These are phyloP conservation scores for Todiramphus chloris DNA, from an alignment of 2,113 vertebrate species.

Conservation along the genomic window DNA sequence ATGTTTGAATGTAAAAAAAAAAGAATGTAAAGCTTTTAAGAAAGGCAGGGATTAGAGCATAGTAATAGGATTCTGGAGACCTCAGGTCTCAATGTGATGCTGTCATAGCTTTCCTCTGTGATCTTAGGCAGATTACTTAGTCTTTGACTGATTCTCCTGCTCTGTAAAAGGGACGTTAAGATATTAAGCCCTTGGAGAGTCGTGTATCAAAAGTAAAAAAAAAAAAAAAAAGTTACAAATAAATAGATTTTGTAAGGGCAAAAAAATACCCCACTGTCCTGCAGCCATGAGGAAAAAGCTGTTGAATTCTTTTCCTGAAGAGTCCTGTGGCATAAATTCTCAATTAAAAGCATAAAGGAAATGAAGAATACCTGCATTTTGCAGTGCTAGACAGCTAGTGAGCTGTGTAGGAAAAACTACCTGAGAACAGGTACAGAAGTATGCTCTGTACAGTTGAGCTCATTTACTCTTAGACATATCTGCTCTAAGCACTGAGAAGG, in stretches of 20 bases:
- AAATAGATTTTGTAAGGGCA: not conserved
- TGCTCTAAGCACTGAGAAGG: not conserved
- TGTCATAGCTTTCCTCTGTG: constrained; percentile 19
- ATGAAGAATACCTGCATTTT: not conserved
- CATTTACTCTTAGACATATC: not conserved
- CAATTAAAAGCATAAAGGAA: constrained; percentile 2
- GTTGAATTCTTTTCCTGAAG: not conserved
- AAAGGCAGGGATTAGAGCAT: constrained; percentile 8
- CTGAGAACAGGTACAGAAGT: not conserved
- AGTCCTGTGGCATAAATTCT: not conserved
- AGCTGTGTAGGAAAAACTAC: not conserved
- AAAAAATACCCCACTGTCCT: not conserved
- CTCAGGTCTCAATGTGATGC: constrained; percentile 14
- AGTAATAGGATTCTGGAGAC: constrained; percentile 48
- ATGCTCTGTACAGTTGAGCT: not conserved
- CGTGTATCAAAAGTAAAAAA: not conserved
- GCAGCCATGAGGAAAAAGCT: not conserved
- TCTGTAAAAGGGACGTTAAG: constrained; percentile 35
- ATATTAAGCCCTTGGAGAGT: constrained; percentile 22
- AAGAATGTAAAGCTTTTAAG: constrained; percentile 29
- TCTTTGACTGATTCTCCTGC: constrained; percentile 30
- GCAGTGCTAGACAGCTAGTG: constrained; percentile 12
- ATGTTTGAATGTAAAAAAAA: not conserved
- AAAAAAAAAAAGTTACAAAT: not conserved
- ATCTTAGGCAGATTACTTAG: constrained; percentile 42